A percentile compares a stretch with the other conserved stretches of the same genome.
Evolutionary conservation across 2,888 invertebrate genomes (phyloP).

Genomic region (Philonicus albiceps): DNA sequence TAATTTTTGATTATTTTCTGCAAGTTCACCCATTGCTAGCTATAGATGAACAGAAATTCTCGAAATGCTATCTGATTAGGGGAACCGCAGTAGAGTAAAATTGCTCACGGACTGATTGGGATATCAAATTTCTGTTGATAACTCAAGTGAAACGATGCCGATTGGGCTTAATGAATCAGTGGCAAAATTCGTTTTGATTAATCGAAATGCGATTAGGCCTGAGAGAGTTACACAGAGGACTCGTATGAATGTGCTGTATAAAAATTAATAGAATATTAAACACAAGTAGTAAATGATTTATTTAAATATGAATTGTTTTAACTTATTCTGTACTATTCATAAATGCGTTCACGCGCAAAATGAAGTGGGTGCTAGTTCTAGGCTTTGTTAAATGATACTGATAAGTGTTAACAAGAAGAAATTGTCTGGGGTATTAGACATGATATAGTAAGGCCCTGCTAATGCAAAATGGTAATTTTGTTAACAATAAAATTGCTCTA

Average conservation of each 20-base stretch:
- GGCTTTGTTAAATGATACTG: not conserved
- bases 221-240: not conserved
- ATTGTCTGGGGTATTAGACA: not conserved
- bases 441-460: not conserved
- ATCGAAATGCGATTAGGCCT: not conserved
- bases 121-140: not conserved
- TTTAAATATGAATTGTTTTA: not conserved
- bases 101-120: not conserved
- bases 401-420: not conserved
- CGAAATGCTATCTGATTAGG: not conserved
- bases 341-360: not conserved
- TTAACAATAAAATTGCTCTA: not conserved
- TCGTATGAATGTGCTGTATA: not conserved
- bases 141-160: not conserved
- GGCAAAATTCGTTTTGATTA: not conserved
- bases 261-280: not conserved
- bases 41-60: not conserved
- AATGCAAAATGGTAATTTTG: not conserved
- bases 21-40: constrained; percentile 7
- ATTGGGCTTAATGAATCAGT: not conserved
- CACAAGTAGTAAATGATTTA: not conserved
- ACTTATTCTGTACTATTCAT: not conserved
- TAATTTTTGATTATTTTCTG: not conserved
- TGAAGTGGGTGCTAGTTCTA: not conserved
- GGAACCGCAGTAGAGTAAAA: not conserved